A percentile compares a stretch with the other conserved stretches of the same genome.
phyloP scores from a whole-genome alignment of 2,113 vertebrate genomes.

The Thymallus thymallus region DNA sequence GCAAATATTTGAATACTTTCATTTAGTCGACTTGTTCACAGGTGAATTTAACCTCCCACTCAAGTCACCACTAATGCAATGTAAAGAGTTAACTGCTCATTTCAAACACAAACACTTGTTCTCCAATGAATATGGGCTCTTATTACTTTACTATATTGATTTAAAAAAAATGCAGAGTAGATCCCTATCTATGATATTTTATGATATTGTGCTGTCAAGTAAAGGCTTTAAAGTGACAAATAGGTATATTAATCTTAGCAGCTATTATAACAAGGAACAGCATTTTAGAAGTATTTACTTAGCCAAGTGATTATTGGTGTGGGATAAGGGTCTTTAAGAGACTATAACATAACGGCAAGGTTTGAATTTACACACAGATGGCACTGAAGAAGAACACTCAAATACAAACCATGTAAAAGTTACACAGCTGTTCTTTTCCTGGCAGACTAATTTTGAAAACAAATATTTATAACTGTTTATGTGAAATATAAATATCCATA shows the following conservation, averaged over 20 bases:
- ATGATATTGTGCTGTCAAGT: slow-evolving; percentile 1
- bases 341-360: neutral
- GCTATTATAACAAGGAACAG: neutral
- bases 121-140: neutral
- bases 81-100: neutral
- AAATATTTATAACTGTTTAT: slow-evolving; percentile 20
- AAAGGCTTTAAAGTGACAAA: neutral
- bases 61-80: neutral
- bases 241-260: neutral
- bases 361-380: neutral
- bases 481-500: slow-evolving; percentile 32
- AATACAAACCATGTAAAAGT: slow-evolving; percentile 25
- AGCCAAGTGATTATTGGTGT: neutral
- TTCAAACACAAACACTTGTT: neutral
- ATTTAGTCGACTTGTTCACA: neutral
- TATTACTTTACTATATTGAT: neutral
- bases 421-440: slow-evolving; percentile 42
- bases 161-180: neutral
- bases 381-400: slow-evolving; percentile 19
- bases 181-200: neutral
- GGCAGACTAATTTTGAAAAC: slow-evolving; percentile 21
- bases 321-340: neutral
- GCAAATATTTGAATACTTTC: too few species aligned
- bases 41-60: neutral
- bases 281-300: neutral